Percentiles rank a stretch among this genome's conserved stretches.
phyloP scores from a whole-genome alignment of 1,140 invertebrate genomes.

The Mizuhopecten yessoensis region DNA sequence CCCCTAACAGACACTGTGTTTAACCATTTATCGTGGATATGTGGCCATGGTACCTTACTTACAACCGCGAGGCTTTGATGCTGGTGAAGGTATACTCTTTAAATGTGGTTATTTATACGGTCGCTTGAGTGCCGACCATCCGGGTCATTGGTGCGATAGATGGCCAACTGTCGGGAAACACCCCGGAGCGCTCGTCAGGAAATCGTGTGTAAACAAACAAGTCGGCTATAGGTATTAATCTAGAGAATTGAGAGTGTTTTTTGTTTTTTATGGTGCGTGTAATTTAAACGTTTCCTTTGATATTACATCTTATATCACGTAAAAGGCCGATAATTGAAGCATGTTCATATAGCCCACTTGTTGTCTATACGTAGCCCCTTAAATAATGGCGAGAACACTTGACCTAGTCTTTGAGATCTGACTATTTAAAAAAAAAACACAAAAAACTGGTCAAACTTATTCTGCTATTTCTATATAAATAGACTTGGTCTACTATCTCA shows the following conservation, averaged over 20 bases:
- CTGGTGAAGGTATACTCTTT: neutral
- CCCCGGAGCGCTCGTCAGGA: neutral
- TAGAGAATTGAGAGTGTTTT: too few relatives aligned
- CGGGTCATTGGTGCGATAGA: neutral
- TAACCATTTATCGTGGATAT: neutral
- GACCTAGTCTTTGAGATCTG: neutral
- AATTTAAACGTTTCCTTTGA: neutral
- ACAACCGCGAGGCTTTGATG: neutral
- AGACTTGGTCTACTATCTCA: neutral
- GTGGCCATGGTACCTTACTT: neutral
- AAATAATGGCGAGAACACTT: neutral
- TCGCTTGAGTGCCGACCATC: neutral
- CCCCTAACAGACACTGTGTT: too few relatives aligned
- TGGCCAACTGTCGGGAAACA: neutral
- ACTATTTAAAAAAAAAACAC: neutral
- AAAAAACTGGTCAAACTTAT: too few relatives aligned
- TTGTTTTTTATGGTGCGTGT: neutral
- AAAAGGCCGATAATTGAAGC: too few relatives aligned
- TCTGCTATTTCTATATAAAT: too few relatives aligned
- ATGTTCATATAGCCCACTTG: too few relatives aligned
- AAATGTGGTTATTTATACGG: neutral
- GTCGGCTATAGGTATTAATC: neutral
- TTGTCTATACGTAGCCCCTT: too few relatives aligned
- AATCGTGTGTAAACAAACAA: constrained; percentile 23
- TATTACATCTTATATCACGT: neutral